Conservation (phyloP, 1,140 invertebrate genomes). For the Drosophila ficusphila region DNA sequence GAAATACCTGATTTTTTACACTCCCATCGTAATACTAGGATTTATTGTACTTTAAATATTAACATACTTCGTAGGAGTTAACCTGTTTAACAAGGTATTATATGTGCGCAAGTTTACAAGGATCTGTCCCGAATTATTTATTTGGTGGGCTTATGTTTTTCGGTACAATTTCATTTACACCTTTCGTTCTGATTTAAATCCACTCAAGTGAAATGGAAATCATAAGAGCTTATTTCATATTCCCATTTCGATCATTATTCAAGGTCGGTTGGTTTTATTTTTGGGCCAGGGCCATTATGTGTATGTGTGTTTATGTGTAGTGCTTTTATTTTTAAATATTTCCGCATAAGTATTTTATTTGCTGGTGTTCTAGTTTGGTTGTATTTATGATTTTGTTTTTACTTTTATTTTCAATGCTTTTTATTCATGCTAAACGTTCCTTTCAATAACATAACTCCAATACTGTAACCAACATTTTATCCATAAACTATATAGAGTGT, state of each 20-base stretch:
- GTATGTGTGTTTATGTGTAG: conserved; percentile 16
- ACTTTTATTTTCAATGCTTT: conserved; percentile 41
- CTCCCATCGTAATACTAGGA: not conserved
- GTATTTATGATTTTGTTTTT: conserved; percentile 25
- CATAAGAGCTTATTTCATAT: conserved; percentile 30
- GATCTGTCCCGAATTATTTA: conserved; percentile 4
- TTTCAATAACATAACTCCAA: conserved; percentile 47
- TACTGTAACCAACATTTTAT: conserved; percentile 47
- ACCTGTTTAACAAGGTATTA: conserved; percentile 6
- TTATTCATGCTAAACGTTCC: conserved; percentile 44
- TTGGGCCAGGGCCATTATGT: conserved; percentile 32
- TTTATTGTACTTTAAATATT: conserved; percentile 10
- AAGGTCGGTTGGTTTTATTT: conserved; percentile 33
- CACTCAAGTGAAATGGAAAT: not conserved
- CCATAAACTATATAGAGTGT: conserved; percentile 52
- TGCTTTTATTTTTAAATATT: conserved; percentile 40
- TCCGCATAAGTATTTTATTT: conserved; percentile 40
- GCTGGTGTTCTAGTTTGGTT: conserved; percentile 48
- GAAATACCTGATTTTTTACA: not conserved
- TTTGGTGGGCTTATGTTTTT: conserved; percentile 15
- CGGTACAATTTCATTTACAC: conserved; percentile 20
- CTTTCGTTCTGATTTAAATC: conserved; percentile 2
- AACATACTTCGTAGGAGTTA: conserved; percentile 11
- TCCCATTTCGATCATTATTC: conserved; percentile 29
- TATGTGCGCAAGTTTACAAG: not conserved